Conservation (phyloP, 2,797 vertebrate species). For the Argentina silus region DNA sequence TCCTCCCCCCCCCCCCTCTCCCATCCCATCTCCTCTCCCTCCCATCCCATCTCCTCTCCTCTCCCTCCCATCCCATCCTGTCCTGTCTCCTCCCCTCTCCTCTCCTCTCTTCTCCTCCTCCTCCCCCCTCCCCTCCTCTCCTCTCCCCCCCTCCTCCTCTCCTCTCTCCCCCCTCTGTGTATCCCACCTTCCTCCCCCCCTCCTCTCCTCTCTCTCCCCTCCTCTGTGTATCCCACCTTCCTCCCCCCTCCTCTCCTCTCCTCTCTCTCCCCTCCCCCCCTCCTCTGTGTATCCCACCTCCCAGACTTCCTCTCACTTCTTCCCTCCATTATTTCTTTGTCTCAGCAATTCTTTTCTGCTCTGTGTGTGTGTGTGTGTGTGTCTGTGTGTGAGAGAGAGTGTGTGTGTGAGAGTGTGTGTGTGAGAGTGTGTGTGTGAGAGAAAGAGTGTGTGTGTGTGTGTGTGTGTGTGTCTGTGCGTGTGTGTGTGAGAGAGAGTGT, state of each 20-base stretch:
- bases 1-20: conserved; percentile 48
- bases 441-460: neutral
- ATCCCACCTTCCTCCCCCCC: too few relatives aligned
- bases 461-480: neutral
- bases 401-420: conserved; percentile 59
- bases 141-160: conserved; percentile 25
- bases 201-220: too few relatives aligned
- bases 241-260: too few relatives aligned
- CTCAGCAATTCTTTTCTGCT: neutral
- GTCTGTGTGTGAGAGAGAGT: conserved; percentile 41
- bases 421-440: neutral
- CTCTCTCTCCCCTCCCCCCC: too few relatives aligned
- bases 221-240: too few relatives aligned
- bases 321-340: too few relatives aligned
- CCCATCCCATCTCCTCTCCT: conserved; percentile 54
- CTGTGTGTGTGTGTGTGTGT: neutral
- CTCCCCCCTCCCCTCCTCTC: neutral
- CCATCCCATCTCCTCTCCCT: conserved; percentile 65
- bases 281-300: too few relatives aligned
- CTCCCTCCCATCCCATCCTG: neutral
- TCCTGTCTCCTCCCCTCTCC: conserved; percentile 34
- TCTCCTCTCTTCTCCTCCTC: conserved; percentile 55
- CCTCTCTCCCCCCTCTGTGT: too few relatives aligned
- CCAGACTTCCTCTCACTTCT: too few relatives aligned
- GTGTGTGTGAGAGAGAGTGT: conserved; percentile 15